phyloP scores from a whole-genome alignment of 2,797 vertebrate genomes.

The Acanthis flammea region DNA sequence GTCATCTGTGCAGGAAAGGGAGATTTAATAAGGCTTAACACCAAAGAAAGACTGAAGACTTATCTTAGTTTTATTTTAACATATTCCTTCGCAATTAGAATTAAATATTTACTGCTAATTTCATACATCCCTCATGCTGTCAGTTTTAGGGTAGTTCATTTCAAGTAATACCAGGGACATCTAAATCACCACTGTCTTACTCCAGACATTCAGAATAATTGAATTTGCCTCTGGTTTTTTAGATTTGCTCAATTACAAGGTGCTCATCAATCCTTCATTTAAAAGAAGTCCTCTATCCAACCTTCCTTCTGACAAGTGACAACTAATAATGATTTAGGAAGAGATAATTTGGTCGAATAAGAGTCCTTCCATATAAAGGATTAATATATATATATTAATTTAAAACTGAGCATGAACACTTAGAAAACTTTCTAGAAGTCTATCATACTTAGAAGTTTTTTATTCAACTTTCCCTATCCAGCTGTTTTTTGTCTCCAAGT shows the following conservation, averaged over 20 bases:
- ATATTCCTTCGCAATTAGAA: neutral
- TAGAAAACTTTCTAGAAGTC: neutral
- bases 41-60: neutral
- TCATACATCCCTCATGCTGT: neutral
- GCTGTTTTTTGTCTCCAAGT: neutral
- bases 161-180: neutral
- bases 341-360: neutral
- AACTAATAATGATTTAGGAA: conserved; percentile 1
- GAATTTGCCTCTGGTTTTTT: neutral
- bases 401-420: neutral
- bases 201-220: neutral
- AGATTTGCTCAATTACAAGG: neutral
- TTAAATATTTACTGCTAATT: conserved; percentile 40
- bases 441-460: neutral
- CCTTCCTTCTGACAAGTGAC: neutral
- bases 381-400: neutral
- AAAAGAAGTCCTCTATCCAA: neutral
- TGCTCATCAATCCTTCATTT: neutral
- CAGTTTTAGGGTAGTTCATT: neutral
- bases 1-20: neutral
- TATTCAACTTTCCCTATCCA: neutral
- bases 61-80: neutral
- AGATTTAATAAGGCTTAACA: neutral
- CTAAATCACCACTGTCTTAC: neutral
- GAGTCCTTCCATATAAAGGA: neutral